Base-by-base conservation (phyloP, 1,140 invertebrate species). In the Drosophila persimilis region DNA sequence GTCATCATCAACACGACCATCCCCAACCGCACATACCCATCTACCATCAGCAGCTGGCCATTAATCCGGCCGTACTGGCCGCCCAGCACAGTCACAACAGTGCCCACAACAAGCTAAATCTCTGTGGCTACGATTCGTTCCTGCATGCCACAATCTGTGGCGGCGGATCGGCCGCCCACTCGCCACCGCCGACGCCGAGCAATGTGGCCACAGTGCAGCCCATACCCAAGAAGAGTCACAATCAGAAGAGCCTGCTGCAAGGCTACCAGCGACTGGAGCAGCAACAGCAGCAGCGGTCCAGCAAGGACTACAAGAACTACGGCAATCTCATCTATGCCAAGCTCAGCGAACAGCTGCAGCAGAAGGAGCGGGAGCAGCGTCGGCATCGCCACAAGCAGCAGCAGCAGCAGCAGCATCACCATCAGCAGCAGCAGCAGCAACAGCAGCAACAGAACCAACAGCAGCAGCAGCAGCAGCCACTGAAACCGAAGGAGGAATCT, bases 51-150 rank as follows among this genome's bases (percentile, higher is more conserved):
- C 90, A 91, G 76, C 52, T 91, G 88, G 90, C 90, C 77, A 90
- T 90, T 89, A 91, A 91, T 90, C 88, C 90, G 35, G 84, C 90
- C 47, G 79, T 91, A 9, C 63, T 91, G 53, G 85, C 90, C 39
- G 89, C 89, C 20, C 90, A 90, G 73, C 81, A 89, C 50, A 80
- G 77, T 26, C 83, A 88, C 83, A 74, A 84, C 50, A 74, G 75
- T 48, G 71, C 73, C 45, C 90, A 90, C 73, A 81, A 80, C 52
- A 91, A 94, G 76, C 92, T 93, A n/a, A 93, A 94, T 77, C 80
- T 93, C 29, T 94, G 93, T 70, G 92, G 93, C 76, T 94, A 94
- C 74, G 93, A 94, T 72, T 92, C 93, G n/a, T 93, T 94, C 77
- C 84, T 94, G 22, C 93, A 93, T 79, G 93, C 93, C 15, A 93